phyloP scores from a whole-genome alignment of 2,888 invertebrate species.

The Oasisia sp. region DNA sequence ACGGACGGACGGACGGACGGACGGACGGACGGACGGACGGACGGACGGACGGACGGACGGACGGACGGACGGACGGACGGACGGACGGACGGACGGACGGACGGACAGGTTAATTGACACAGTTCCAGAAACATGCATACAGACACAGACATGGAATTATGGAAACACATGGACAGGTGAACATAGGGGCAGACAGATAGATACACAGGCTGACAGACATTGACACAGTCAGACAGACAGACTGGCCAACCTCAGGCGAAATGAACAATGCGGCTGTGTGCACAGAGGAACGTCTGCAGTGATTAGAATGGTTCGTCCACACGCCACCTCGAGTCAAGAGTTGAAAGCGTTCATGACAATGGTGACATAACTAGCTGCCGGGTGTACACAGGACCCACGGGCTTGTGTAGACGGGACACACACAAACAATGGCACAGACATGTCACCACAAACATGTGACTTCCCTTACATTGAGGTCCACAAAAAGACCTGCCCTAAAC shows the following conservation, averaged over 20 bases:
- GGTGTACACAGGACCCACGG: neutral
- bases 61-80: neutral
- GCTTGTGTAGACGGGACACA: neutral
- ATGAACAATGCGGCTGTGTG: neutral
- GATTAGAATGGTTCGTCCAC: neutral
- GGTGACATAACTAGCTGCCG: neutral
- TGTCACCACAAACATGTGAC: neutral
- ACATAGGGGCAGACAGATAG: neutral
- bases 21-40: too few relatives aligned
- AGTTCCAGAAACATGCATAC: too few relatives aligned
- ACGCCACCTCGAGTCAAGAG: neutral
- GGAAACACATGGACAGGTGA: neutral
- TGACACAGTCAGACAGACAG: neutral
- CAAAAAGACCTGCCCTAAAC: neutral
- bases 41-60: too few relatives aligned
- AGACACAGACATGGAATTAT: too few relatives aligned
- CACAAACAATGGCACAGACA: neutral
- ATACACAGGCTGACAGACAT: neutral
- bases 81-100: neutral
- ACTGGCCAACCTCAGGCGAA: neutral
- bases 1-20: too few relatives aligned
- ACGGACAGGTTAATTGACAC: neutral
- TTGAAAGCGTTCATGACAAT: neutral
- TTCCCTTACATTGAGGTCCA: neutral
- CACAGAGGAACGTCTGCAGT: neutral